These are phyloP conservation scores for Eupithecia pulchellata DNA, from an alignment of 2,888 invertebrate genomes.

Conservation along the genomic window DNA sequence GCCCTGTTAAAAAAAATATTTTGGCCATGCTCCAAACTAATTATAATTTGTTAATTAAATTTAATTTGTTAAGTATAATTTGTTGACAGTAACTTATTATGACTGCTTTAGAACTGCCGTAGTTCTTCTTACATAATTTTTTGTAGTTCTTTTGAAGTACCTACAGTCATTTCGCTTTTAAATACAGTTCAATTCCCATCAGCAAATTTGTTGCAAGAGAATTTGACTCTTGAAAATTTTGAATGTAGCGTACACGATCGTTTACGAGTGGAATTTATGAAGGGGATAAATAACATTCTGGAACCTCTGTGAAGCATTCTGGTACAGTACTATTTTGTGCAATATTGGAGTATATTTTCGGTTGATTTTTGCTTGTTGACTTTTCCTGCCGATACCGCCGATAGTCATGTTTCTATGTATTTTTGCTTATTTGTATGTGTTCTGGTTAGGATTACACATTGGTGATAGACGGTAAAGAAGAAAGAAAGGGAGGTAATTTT, in stretches of 20 bases:
- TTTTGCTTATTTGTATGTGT: too few species aligned
- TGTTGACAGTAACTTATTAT: too few species aligned
- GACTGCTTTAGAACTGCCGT: neutral
- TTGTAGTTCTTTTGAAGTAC: neutral
- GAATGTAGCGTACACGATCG: neutral
- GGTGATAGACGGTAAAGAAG: too few species aligned
- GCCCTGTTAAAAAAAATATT: too few species aligned
- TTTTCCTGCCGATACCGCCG: neutral
- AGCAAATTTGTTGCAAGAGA: neutral
- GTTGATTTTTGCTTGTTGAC: neutral
- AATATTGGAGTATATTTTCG: neutral
- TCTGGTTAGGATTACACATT: too few species aligned
- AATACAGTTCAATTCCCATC: neutral
- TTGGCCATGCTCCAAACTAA: too few species aligned
- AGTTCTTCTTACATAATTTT: too few species aligned
- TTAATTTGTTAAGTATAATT: too few species aligned
- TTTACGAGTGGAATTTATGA: conserved; percentile 3
- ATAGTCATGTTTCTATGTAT: neutral
- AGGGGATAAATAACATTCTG: neutral
- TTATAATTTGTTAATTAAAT: too few species aligned
- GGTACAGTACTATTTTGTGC: neutral
- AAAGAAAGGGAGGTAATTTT: too few species aligned
- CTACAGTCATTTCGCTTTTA: neutral
- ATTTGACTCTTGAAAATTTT: neutral
- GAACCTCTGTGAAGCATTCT: neutral